Conservation (phyloP, 2,113 vertebrate species). For the Mellivora capensis region DNA sequence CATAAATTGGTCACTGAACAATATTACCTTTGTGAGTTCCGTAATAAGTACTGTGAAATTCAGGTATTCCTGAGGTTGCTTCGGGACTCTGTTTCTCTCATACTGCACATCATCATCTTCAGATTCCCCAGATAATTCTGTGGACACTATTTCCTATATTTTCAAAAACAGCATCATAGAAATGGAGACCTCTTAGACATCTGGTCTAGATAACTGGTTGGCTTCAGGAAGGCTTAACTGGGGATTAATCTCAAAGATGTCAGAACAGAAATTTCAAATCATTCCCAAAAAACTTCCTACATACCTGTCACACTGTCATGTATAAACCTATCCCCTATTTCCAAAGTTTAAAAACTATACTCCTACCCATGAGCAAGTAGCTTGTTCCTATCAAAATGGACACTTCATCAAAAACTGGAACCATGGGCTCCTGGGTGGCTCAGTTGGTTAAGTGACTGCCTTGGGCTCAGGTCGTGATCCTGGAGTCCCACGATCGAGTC, state of each 20-base stretch:
- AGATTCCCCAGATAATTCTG: constrained; percentile 28
- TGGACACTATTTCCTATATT: neutral
- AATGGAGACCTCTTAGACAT: neutral
- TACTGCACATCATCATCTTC: constrained; percentile 36
- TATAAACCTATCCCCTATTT: neutral
- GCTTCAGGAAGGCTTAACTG: neutral
- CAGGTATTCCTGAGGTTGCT: neutral
- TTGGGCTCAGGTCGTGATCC: no score
- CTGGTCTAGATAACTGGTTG: neutral
- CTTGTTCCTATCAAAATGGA: neutral
- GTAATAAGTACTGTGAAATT: neutral
- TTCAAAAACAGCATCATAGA: constrained; percentile 22
- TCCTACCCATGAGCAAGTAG: neutral
- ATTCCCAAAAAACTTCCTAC: neutral
- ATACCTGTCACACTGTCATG: neutral
- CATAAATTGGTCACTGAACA: neutral
- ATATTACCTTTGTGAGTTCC: constrained; percentile 53
- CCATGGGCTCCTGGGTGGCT: no score
- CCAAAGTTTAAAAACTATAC: neutral
- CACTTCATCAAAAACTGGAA: neutral
- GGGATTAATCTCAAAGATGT: neutral
- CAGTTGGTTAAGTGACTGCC: no score
- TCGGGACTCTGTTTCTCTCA: constrained; percentile 17
- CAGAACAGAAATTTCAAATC: neutral
- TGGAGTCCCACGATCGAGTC: no score